Evolutionary conservation across 2,797 vertebrate genomes (phyloP), one percentile per base, ranked within the genome.

Genomic region (Bradypodion pumilum): DNA sequence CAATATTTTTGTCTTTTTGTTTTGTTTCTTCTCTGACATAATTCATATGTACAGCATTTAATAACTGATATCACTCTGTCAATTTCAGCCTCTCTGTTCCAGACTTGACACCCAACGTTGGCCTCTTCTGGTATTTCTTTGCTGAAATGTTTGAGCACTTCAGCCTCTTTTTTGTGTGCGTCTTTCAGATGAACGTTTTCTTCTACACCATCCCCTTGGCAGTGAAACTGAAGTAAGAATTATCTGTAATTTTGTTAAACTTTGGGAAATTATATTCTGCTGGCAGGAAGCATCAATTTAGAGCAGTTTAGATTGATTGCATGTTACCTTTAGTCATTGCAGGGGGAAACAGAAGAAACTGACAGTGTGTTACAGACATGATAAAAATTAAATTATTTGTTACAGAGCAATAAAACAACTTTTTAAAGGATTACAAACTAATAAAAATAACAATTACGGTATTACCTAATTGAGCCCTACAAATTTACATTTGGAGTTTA

Each of bases 101-200:
- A 60, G 99, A 99, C 92, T 96, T 99, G 89, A 99, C 99, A 16
- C 99, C 99, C 27, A 99, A 99, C 94, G 97, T 99, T 32, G 99
- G 99, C 76, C 97, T 99, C 89, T 99, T 99, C 94, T 99, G 99
- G 99, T 99, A 99, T 94, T 99, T 99, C 96, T 99, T 99, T 85
- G 98, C 98, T 0, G 99, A 99, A 96, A 99, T 99, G 98, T 99
- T 99, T 82, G 98, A 99, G 78, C 99, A 99, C 94, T 99, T 99
- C 74, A 98, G 98, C 83, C 97, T 99, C 90, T 99, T 99, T 95
- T 99, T 99, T 89, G 97, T 99, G 44, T 99, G 98, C 60, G 98
- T 99, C 60, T 99, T 99, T 94, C 99, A 99, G 96, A 99, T 99
- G 95, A 99, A 99, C 49, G 95, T 98, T 32, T 99, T 99, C 94